These are phyloP conservation scores for Amblyraja radiata DNA, from an alignment of 2,797 vertebrate genomes.

Conservation along the genomic window DNA sequence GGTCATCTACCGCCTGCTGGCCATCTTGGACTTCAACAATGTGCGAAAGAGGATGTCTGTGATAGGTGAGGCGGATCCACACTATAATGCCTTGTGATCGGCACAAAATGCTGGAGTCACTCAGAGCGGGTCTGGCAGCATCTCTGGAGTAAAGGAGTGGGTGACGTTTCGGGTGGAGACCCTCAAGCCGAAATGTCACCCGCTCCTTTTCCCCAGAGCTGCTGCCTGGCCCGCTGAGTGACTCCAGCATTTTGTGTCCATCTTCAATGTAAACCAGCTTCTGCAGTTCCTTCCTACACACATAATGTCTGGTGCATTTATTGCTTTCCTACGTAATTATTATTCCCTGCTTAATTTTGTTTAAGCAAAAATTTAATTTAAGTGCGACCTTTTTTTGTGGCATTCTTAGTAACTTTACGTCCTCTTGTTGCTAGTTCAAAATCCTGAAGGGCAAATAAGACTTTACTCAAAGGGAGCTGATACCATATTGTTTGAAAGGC, in stretches of 20 bases:
- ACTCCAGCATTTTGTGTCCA: too few relatives aligned
- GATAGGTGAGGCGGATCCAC: constrained; percentile 51
- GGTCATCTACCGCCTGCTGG: constrained; percentile 63
- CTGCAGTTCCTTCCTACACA: too few relatives aligned
- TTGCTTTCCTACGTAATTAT: too few relatives aligned
- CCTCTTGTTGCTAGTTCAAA: constrained; percentile 49
- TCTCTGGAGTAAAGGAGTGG: too few relatives aligned
- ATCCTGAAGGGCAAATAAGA: constrained; percentile 56
- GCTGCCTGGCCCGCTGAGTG: too few relatives aligned
- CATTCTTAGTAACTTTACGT: neutral
- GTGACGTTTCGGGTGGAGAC: too few relatives aligned
- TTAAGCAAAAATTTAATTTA: neutral
- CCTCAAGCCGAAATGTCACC: too few relatives aligned
- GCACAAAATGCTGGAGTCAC: too few relatives aligned
- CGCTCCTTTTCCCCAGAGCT: too few relatives aligned
- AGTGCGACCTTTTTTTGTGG: neutral
- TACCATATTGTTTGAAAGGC: constrained; percentile 56
- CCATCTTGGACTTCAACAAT: constrained; percentile 69
- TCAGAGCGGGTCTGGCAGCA: too few relatives aligned
- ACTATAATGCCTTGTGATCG: neutral
- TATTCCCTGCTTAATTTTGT: neutral
- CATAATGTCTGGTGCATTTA: neutral
- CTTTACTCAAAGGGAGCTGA: constrained; percentile 60
- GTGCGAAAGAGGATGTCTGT: constrained; percentile 71
- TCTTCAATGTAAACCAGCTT: too few relatives aligned